These are phyloP conservation scores for Drosophila neutralis DNA, from an alignment of 2,888 invertebrate species.

Conservation along the genomic window DNA sequence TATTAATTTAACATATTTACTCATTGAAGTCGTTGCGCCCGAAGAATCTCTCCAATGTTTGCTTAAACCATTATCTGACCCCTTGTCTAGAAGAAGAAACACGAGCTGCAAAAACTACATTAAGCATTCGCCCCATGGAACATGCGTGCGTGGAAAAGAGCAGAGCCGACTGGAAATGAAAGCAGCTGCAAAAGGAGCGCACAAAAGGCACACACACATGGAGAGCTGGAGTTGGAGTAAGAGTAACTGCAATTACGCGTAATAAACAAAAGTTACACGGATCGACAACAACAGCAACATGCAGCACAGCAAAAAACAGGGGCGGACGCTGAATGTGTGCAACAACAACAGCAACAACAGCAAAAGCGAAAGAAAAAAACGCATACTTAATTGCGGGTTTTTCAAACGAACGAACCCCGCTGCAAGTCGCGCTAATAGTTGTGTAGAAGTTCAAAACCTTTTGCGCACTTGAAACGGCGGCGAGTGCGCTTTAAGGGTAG, in stretches of 20 bases:
- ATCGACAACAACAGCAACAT: slow-evolving; percentile 40
- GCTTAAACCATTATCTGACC: neutral
- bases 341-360: slow-evolving; percentile 26
- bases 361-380: slow-evolving; percentile 37
- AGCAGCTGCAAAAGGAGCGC: slow-evolving; percentile 72
- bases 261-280: slow-evolving; percentile 81
- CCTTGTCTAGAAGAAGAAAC: neutral
- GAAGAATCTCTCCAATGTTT: neutral
- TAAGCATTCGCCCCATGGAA: slow-evolving; percentile 66
- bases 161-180: slow-evolving; percentile 48
- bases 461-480: slow-evolving; percentile 76
- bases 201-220: slow-evolving; percentile 57
- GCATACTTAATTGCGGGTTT: slow-evolving; percentile 81
- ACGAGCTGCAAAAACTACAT: slow-evolving; percentile 33
- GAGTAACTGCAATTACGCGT: slow-evolving; percentile 80
- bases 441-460: slow-evolving; percentile 43
- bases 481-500: slow-evolving; percentile 57
- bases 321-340: slow-evolving; percentile 23
- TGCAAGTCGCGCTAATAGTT: slow-evolving; percentile 27
- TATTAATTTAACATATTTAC: neutral
- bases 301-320: slow-evolving; percentile 35
- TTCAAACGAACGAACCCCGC: slow-evolving; percentile 71
- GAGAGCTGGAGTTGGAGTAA: slow-evolving; percentile 48
- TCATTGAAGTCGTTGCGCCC: too few relatives aligned
- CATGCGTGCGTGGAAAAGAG: slow-evolving; percentile 44